Evolutionary conservation across 2,113 vertebrate genomes (phyloP).

Genomic region (Megaptera novaeangliae): DNA sequence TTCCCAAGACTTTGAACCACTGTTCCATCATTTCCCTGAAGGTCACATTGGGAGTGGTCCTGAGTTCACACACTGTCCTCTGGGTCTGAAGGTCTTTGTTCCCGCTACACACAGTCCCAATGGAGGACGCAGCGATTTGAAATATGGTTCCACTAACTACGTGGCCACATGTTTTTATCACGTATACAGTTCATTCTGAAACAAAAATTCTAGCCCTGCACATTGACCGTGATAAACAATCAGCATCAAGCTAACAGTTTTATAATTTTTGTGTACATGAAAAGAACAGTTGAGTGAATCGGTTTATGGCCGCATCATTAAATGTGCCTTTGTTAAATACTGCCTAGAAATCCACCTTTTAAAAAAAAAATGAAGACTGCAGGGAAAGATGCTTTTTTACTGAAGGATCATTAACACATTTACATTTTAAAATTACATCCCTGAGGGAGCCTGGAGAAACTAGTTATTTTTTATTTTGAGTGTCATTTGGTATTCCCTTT

Average conservation of each 20-base stretch:
- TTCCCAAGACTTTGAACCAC: not conserved
- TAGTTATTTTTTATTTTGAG: constrained; percentile 54
- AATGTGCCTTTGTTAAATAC: constrained; percentile 43
- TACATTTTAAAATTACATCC: constrained; percentile 42
- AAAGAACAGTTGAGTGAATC: not conserved
- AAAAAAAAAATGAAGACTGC: not conserved
- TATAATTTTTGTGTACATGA: not conserved
- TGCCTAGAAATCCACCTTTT: constrained; percentile 9
- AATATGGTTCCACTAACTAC: not conserved
- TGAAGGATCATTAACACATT: constrained; percentile 43
- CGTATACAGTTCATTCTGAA: not conserved
- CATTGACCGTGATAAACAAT: not conserved
- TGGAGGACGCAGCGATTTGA: not conserved
- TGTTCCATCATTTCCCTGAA: not conserved
- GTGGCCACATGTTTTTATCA: not conserved
- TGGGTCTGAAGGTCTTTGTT: not conserved
- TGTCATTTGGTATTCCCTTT: constrained; percentile 60
- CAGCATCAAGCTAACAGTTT: not conserved
- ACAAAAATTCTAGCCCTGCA: not conserved
- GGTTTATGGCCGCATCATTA: not conserved
- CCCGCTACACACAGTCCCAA: not conserved
- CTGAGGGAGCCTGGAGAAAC: not conserved
- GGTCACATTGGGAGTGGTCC: not conserved
- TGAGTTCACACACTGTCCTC: not conserved
- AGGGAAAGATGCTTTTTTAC: not conserved